Evolutionary conservation across 2,888 invertebrate species (phyloP).

Genomic region (Drosophila dives): DNA sequence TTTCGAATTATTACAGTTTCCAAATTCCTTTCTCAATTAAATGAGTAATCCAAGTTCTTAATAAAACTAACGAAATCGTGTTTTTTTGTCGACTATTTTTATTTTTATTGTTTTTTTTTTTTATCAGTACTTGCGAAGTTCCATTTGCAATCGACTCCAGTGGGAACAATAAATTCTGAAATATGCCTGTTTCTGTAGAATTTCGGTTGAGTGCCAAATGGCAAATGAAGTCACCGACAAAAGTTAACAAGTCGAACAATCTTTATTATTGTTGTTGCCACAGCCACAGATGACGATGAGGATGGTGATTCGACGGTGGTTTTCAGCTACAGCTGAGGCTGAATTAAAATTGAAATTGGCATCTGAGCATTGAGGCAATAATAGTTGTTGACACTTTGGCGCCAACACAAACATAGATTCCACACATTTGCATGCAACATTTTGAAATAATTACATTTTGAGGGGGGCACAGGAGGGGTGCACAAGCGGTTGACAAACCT

Average conservation of each 20-base stretch:
- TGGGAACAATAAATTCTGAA: constrained; percentile 37
- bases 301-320: constrained; percentile 28
- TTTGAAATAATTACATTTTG: constrained; percentile 34
- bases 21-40: too few relatives aligned
- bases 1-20: too few relatives aligned
- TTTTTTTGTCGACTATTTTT: neutral
- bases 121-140: constrained; percentile 35
- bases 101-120: neutral
- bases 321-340: neutral
- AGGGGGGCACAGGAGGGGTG: too few relatives aligned
- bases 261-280: neutral
- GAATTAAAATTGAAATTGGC: constrained; percentile 26
- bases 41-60: too few relatives aligned
- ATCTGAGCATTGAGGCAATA: constrained; percentile 11
- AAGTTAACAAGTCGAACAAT: constrained; percentile 23
- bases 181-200: constrained; percentile 40
- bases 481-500: constrained; percentile 28
- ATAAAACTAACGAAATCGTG: neutral
- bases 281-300: constrained; percentile 19
- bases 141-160: constrained; percentile 41
- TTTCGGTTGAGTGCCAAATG: constrained; percentile 35
- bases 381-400: constrained; percentile 7
- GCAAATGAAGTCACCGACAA: constrained; percentile 49
- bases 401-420: constrained; percentile 22
- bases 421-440: constrained; percentile 20